Evolutionary conservation across 2,797 vertebrate species (phyloP), one percentile per base, ranked within the genome.

Genomic region (Rhinoraja longicauda): DNA sequence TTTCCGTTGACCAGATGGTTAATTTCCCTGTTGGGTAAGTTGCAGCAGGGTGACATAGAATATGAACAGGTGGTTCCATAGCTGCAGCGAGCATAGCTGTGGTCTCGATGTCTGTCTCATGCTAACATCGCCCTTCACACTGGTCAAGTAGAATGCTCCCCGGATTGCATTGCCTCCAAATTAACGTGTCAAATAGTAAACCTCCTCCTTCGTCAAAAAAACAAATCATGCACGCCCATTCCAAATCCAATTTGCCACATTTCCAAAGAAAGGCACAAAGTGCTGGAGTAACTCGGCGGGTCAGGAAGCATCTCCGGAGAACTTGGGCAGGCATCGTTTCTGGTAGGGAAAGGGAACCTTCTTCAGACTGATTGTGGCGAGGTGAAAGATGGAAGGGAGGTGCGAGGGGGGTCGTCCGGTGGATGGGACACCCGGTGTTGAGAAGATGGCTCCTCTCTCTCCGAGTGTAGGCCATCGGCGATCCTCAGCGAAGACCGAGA

Each of bases 21-120:
- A 86, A 86, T 86, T 86, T 86, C 57, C 82, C 82, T 64, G 26
- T n/a, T 32, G 57, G 82, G n/a, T 86, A 62, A 86, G n/a, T n/a
- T 86, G 82, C 29, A 86, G 15, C 57, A 7, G 57, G 29, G 13
- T 62, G 62, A 62, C 26, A n/a, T 29, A 62, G 59, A 84, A 24
- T 59, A 84, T 84, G 26, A 84, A 84, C 53, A 59, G 59, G 29
- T 86, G 57, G 26, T 15, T 64, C 59, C n/a, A 86, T 86, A 59
- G n/a, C 82, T 32, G 7, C 29, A 86, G 15, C 62, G 29, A 7
- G 82, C 62, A 59, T 86, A 62, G 86, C 62, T 62, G 17, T 24
- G 12, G 29, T 53, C 9, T 86, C 62, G 57, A n/a, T 13, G 82
- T n/a, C n/a, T 64, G n/a, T 86, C 5, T 62, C 26, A n/a, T 32